phyloP scores from a whole-genome alignment of 2,113 vertebrate species.

The Nansenia antarctica region DNA sequence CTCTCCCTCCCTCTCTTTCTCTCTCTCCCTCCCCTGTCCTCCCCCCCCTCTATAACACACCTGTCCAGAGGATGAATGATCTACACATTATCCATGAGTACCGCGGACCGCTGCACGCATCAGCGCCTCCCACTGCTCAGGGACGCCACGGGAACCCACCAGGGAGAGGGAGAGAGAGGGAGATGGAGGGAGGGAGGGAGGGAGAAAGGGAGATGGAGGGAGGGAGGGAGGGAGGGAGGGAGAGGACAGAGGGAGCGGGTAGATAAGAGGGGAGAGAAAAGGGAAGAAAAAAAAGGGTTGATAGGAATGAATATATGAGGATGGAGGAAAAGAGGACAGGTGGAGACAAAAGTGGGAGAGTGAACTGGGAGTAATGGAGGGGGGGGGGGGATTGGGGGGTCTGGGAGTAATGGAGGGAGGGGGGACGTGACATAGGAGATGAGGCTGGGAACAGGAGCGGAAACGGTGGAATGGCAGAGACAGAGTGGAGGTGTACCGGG shows the following conservation, averaged over 20 bases:
- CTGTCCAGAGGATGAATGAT: conserved; percentile 68
- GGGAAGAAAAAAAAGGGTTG: background rate
- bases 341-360: background rate
- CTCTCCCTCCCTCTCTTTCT: conserved; percentile 33
- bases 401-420: conserved; percentile 26
- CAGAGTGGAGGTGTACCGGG: background rate
- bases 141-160: conserved; percentile 30
- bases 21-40: conserved; percentile 26
- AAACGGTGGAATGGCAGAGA: background rate
- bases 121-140: conserved; percentile 44
- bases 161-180: conserved; percentile 9
- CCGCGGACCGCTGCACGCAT: conserved; percentile 55
- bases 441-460: too few relatives aligned
- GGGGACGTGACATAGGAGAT: conserved; percentile 34
- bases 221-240: conserved; percentile 7
- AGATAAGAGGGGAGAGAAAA: background rate
- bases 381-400: background rate
- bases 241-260: background rate
- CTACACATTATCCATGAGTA: conserved; percentile 65
- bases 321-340: background rate
- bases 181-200: background rate
- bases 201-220: conserved; percentile 4
- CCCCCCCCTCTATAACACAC: conserved; percentile 54
- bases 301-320: background rate
- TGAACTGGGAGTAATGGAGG: background rate